Conservation (phyloP, 2,113 vertebrate species). For the Empidonax traillii region DNA sequence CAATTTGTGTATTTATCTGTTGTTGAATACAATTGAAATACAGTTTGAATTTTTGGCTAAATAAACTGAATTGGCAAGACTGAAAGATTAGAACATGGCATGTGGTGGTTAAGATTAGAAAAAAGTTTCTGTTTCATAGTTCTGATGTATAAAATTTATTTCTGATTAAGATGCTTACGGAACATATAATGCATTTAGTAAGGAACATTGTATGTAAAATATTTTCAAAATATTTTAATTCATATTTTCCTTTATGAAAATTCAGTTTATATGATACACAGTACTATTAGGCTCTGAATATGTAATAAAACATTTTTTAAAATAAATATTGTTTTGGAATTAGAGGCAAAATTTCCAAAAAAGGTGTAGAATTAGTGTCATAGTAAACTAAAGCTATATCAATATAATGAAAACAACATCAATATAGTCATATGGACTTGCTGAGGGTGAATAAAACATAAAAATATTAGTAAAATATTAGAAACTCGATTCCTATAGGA, state of each 20-base stretch:
- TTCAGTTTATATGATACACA: neutral
- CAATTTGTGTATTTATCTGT: neutral
- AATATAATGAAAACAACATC: neutral
- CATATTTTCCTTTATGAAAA: neutral
- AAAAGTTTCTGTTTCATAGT: neutral
- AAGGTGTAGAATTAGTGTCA: neutral
- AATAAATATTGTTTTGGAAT: neutral
- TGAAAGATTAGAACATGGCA: neutral
- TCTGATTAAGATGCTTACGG: neutral
- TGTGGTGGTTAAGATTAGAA: neutral
- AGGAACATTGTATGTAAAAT: neutral
- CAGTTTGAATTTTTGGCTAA: neutral
- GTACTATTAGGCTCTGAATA: neutral
- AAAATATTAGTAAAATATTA: neutral
- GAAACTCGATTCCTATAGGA: neutral
- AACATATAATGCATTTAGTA: neutral
- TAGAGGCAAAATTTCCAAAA: neutral
- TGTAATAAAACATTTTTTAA: neutral
- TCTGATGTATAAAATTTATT: neutral
- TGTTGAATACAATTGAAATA: neutral
- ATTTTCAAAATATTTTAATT: neutral
- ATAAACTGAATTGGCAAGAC: neutral
- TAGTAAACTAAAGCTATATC: neutral
- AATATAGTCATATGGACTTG: neutral
- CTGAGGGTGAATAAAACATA: neutral